These are phyloP conservation scores for Phyllotis vaccarum DNA, from an alignment of 2,797 vertebrate genomes.

Conservation along the genomic window DNA sequence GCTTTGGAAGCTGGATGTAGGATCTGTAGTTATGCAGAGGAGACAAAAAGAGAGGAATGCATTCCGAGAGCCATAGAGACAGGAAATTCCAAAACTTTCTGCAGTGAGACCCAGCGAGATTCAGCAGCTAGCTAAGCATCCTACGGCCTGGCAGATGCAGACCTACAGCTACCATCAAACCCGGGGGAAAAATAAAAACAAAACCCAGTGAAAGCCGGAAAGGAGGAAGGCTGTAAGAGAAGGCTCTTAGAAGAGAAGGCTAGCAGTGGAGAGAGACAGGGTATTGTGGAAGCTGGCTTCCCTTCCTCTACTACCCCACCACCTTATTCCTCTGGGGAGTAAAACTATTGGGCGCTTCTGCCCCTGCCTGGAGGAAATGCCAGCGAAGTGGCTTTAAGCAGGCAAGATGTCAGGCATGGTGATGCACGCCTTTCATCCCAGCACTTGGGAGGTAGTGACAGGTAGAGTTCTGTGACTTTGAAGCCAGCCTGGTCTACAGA, in stretches of 20 bases:
- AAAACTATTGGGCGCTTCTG: neutral
- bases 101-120: conserved; percentile 11
- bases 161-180: neutral
- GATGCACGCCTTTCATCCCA: neutral
- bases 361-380: neutral
- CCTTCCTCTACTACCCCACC: neutral
- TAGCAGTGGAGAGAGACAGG: fast-evolving
- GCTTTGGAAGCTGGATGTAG: neutral
- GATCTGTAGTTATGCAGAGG: neutral
- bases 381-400: neutral
- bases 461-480: neutral
- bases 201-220: neutral
- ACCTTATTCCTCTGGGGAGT: neutral
- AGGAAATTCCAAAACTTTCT: neutral
- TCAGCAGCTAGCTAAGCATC: neutral
- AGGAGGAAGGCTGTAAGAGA: neutral
- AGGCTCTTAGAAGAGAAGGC: neutral
- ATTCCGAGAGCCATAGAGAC: neutral
- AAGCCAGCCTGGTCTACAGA: neutral
- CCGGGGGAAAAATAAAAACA: neutral
- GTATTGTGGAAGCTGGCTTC: neutral
- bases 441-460: neutral
- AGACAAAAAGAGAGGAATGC: neutral
- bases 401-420: neutral
- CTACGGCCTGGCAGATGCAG: neutral